Evolutionary conservation across 2,797 vertebrate genomes (phyloP).

Genomic region (Thunnus albacares): DNA sequence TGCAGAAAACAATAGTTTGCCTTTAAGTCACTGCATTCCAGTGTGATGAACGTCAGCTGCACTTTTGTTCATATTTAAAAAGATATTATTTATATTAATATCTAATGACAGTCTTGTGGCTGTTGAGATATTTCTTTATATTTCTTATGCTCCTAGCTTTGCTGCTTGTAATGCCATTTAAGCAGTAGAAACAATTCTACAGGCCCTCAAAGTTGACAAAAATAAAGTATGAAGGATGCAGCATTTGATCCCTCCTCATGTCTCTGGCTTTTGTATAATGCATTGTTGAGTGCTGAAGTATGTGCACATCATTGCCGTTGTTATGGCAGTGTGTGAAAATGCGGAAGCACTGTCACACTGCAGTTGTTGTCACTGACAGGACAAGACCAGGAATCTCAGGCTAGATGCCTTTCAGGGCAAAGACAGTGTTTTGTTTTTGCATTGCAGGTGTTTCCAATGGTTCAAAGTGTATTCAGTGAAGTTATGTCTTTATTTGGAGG

Average conservation of each 20-base stretch:
- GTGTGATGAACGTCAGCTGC: background rate
- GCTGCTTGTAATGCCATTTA: too few relatives aligned
- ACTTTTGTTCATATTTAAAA: too few relatives aligned
- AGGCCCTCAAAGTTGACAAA: background rate
- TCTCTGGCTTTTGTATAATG: background rate
- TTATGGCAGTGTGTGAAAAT: slow-evolving; percentile 19
- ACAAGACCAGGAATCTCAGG: background rate
- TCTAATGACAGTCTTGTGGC: too few relatives aligned
- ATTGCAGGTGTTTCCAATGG: background rate
- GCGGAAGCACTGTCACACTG: slow-evolving; percentile 48
- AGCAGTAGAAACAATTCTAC: background rate
- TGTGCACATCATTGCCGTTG: slow-evolving; percentile 16
- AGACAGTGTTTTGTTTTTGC: too few relatives aligned
- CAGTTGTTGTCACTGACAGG: slow-evolving; percentile 38
- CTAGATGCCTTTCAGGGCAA: background rate
- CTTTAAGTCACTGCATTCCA: background rate
- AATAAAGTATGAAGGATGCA: background rate
- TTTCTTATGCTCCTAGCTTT: too few relatives aligned
- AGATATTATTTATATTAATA: background rate
- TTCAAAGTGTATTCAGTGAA: background rate
- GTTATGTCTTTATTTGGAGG: slow-evolving; percentile 3
- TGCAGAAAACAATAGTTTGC: background rate
- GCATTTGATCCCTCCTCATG: background rate
- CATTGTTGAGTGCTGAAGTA: background rate
- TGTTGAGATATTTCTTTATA: too few relatives aligned